A percentile compares a stretch with the other conserved stretches of the same genome.
Conservation (phyloP, 2,797 vertebrate genomes). For the Helarctos malayanus region DNA sequence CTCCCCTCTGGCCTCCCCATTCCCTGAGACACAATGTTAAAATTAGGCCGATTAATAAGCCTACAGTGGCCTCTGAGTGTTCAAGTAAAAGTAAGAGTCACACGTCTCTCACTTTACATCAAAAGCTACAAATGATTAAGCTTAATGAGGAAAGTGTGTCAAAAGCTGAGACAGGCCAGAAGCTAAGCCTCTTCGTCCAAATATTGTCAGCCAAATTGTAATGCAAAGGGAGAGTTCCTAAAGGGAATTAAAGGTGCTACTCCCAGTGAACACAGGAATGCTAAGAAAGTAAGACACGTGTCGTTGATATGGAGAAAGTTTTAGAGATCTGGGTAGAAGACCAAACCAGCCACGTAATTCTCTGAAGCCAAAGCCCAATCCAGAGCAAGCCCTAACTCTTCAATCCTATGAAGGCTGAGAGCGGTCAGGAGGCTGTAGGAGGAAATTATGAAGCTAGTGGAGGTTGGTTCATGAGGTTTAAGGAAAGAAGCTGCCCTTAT, state of each 20-base stretch:
- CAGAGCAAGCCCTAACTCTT: neutral
- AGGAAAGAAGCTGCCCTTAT: neutral
- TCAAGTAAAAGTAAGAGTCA: neutral
- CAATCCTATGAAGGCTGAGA: neutral
- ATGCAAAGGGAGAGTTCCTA: neutral
- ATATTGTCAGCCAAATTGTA: neutral
- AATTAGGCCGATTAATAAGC: neutral
- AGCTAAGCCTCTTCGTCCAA: neutral
- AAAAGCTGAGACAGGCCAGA: neutral
- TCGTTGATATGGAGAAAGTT: neutral
- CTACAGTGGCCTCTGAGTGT: neutral
- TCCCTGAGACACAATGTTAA: neutral
- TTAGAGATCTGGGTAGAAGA: neutral
- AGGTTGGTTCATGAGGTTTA: neutral
- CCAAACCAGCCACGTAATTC: neutral
- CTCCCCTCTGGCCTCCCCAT: neutral
- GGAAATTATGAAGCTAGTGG: neutral
- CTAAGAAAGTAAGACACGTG: neutral
- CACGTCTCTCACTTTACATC: neutral
- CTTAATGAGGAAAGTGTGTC: neutral
- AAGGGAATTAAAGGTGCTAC: neutral
- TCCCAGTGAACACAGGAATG: neutral
- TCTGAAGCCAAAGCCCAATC: neutral
- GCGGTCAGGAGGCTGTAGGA: neutral
- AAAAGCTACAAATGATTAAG: neutral